phyloP scores from a whole-genome alignment of 1,140 invertebrate genomes.

The Drosophila tropicalis region DNA sequence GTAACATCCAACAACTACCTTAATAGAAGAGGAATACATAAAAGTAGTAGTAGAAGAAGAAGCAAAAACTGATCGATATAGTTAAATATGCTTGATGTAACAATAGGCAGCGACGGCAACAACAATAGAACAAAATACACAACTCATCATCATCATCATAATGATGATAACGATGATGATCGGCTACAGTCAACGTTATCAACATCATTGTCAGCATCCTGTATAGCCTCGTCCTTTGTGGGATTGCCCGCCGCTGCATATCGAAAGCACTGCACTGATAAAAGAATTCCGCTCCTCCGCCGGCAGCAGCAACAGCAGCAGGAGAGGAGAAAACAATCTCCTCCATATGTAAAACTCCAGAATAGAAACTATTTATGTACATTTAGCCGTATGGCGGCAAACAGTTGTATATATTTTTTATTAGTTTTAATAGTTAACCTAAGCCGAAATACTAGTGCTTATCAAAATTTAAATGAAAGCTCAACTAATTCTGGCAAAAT shows the following conservation, averaged over 20 bases:
- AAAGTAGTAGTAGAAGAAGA: too few relatives aligned
- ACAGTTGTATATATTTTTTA: constrained; percentile 78
- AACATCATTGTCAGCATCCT: constrained; percentile 29
- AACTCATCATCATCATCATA: not conserved
- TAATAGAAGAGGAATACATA: constrained; percentile 18
- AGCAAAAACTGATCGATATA: constrained; percentile 26
- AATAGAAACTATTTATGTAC: constrained; percentile 71
- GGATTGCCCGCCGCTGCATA: too few relatives aligned
- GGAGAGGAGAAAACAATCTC: constrained; percentile 31
- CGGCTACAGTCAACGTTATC: constrained; percentile 8
- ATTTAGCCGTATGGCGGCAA: constrained; percentile 75
- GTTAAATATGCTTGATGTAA: constrained; percentile 52
- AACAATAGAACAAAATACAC: constrained; percentile 16
- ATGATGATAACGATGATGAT: not conserved
- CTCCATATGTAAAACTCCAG: constrained; percentile 55
- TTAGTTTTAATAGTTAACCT: constrained; percentile 71
- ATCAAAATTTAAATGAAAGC: constrained; percentile 36
- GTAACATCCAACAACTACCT: constrained; percentile 38
- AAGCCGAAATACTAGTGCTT: constrained; percentile 64
- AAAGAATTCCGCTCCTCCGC: constrained; percentile 11
- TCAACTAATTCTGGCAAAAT: constrained; percentile 44
- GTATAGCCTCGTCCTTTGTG: not conserved
- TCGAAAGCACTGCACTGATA: constrained; percentile 5
- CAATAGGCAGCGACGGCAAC: constrained; percentile 9
- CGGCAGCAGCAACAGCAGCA: constrained; percentile 3